phyloP scores from a whole-genome alignment of 2,113 vertebrate genomes.

The Elgaria multicarinata region DNA sequence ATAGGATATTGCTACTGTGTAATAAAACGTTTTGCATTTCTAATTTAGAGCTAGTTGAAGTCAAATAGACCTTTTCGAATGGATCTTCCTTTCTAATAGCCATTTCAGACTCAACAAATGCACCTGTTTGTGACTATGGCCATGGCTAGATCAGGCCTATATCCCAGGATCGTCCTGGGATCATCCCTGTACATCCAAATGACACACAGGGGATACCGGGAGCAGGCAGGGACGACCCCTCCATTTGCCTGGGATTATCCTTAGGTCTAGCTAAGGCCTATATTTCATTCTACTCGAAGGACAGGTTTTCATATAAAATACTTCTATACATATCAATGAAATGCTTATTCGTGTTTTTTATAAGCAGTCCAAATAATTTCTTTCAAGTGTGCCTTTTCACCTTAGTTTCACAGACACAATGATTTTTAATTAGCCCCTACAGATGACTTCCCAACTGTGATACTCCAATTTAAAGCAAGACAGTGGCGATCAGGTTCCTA shows the following conservation, averaged over 20 bases:
- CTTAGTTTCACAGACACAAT: background rate
- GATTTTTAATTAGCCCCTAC: background rate
- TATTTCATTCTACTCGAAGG: background rate
- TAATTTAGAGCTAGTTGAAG: background rate
- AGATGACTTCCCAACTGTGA: background rate
- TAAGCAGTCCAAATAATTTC: background rate
- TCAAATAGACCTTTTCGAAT: background rate
- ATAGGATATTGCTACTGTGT: background rate
- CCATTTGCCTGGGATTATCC: too few species aligned
- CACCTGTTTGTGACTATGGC: background rate
- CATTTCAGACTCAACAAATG: background rate
- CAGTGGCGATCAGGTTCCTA: background rate
- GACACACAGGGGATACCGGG: too few species aligned
- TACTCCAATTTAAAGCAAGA: background rate
- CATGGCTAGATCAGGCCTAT: too few species aligned
- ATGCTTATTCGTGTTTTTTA: background rate
- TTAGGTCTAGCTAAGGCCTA: too few species aligned
- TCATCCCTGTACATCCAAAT: too few species aligned
- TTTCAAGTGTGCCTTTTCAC: background rate
- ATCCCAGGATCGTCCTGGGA: too few species aligned
- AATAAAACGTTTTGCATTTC: background rate
- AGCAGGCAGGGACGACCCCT: too few species aligned
- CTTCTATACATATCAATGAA: too few species aligned
- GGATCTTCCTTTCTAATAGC: background rate
- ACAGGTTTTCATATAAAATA: background rate